Evolutionary conservation across 2,797 vertebrate species (phyloP).

Genomic region (Xenops minutus): DNA sequence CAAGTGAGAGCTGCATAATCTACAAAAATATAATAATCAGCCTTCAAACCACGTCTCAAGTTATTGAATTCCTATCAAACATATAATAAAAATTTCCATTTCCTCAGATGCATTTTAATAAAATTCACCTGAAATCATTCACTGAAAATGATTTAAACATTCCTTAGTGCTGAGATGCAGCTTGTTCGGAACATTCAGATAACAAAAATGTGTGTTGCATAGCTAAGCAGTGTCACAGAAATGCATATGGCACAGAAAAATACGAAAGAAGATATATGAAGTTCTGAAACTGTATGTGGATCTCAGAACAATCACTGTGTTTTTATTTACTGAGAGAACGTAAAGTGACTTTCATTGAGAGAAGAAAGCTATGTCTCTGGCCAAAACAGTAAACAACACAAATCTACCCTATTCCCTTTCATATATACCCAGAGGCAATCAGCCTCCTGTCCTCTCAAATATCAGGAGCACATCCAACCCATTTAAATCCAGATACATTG

Average conservation of each 20-base stretch:
- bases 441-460: neutral
- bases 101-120: neutral
- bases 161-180: neutral
- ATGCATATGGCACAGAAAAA: neutral
- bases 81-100: neutral
- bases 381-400: neutral
- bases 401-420: neutral
- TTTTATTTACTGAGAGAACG: neutral
- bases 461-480: neutral
- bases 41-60: neutral
- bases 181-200: neutral
- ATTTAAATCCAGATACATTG: neutral
- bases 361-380: neutral
- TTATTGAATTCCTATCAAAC: neutral
- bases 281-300: neutral
- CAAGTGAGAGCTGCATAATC: neutral
- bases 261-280: neutral
- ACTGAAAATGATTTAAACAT: neutral
- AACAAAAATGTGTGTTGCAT: neutral
- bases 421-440: neutral
- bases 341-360: neutral
- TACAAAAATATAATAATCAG: neutral
- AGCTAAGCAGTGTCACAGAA: neutral
- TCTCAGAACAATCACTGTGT: neutral
- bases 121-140: slow-evolving; percentile 2